phyloP scores from a whole-genome alignment of 2,888 invertebrate genomes.

The Trichacis sp. region DNA sequence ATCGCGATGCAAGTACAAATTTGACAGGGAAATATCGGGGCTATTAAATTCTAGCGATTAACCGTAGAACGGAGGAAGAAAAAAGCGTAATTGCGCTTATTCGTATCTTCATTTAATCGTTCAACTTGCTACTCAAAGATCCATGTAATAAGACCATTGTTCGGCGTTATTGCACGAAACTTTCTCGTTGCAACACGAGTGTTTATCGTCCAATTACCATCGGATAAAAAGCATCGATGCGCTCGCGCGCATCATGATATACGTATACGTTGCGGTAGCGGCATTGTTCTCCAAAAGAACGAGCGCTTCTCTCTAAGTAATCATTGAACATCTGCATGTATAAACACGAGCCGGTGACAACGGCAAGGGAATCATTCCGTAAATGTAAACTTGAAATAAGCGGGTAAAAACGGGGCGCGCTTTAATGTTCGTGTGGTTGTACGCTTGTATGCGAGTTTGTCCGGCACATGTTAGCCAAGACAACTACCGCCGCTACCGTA shows the following conservation, averaged over 20 bases:
- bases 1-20: neutral
- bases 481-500: too few species aligned
- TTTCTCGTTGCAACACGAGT: slow-evolving; percentile 41
- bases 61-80: neutral
- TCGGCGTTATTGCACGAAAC: slow-evolving; percentile 45
- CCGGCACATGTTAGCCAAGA: slow-evolving; percentile 25
- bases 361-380: slow-evolving; percentile 58
- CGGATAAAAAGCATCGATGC: slow-evolving; percentile 46
- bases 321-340: slow-evolving; percentile 41
- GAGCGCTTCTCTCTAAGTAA: slow-evolving; percentile 37
- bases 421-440: too few species aligned
- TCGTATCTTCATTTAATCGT: slow-evolving; percentile 40
- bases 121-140: slow-evolving; percentile 39
- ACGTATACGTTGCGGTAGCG: slow-evolving; percentile 40
- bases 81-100: slow-evolving; percentile 10
- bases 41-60: neutral
- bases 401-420: slow-evolving; percentile 29
- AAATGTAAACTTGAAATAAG: slow-evolving; percentile 51
- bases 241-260: slow-evolving; percentile 35
- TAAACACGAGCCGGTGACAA: slow-evolving; percentile 49
- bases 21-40: neutral
- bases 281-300: slow-evolving; percentile 43
- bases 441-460: slow-evolving; percentile 3
- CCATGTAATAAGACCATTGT: slow-evolving; percentile 45
- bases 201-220: slow-evolving; percentile 55